Percentiles rank a stretch among this genome's conserved stretches.
phyloP scores from a whole-genome alignment of 2,797 vertebrate species.

The Myotis planiceps region DNA sequence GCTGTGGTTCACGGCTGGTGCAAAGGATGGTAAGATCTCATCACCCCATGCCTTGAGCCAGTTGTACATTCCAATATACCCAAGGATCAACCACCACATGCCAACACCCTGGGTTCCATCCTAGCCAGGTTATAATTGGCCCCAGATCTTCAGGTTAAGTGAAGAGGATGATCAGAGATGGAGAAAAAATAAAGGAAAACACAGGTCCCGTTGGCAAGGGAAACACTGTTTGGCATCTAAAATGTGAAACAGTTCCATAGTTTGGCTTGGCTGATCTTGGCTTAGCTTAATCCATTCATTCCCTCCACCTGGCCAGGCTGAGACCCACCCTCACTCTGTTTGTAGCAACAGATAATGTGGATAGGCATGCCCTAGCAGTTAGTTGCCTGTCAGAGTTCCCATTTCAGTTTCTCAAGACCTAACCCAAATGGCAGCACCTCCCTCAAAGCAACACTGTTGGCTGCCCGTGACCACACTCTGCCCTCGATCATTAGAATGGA shows the following conservation, averaged over 20 bases:
- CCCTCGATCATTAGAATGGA: constrained; percentile 25
- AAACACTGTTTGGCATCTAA: constrained; percentile 71
- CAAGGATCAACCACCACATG: constrained; percentile 43
- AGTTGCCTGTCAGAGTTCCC: neutral
- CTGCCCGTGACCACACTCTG: constrained; percentile 49
- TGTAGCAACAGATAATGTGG: neutral
- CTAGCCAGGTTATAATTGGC: constrained; percentile 58
- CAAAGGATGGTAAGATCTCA: neutral
- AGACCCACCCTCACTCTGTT: constrained; percentile 33
- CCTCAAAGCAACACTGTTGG: neutral
- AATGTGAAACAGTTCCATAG: constrained; percentile 70
- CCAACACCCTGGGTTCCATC: constrained; percentile 55
- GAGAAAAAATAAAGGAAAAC: constrained; percentile 57
- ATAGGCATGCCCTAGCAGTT: neutral
- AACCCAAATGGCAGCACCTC: constrained; percentile 14
- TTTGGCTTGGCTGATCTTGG: constrained; percentile 74
- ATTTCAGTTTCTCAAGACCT: constrained; percentile 55
- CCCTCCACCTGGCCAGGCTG: constrained; percentile 67
- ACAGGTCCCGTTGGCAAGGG: constrained; percentile 13
- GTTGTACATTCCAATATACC: constrained; percentile 33
- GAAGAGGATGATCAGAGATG: constrained; percentile 58
- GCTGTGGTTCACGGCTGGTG: neutral
- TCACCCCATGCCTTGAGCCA: neutral
- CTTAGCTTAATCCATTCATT: constrained; percentile 68
- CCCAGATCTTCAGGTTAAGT: constrained; percentile 66